Evolutionary conservation across 2,888 invertebrate species (phyloP).

Genomic region (Ophraella communa): DNA sequence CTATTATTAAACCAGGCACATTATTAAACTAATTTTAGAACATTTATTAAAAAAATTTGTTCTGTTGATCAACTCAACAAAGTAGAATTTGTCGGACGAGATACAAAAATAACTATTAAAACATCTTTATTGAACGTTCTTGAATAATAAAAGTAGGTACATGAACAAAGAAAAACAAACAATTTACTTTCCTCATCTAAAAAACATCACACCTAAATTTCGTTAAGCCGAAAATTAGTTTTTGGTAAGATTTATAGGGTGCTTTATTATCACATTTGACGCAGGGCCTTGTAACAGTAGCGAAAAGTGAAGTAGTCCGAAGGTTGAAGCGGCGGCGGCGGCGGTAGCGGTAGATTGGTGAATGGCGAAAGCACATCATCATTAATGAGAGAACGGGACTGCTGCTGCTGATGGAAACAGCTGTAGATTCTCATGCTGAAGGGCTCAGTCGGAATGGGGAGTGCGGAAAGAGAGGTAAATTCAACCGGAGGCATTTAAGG

Average conservation of each 20-base stretch:
- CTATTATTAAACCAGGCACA: too few species aligned
- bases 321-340: constrained; percentile 9
- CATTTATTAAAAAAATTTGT: too few species aligned
- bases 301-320: constrained; percentile 75
- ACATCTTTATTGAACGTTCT: too few species aligned
- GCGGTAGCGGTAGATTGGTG: constrained; percentile 2
- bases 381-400: constrained; percentile 70
- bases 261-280: constrained; percentile 46
- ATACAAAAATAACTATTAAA: too few species aligned
- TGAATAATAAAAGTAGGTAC: not conserved
- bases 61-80: too few species aligned
- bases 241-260: constrained; percentile 41
- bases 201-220: constrained; percentile 42
- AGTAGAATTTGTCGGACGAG: too few species aligned
- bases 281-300: constrained; percentile 52
- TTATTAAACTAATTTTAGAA: too few species aligned
- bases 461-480: constrained; percentile 13
- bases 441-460: constrained; percentile 35
- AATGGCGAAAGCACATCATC: constrained; percentile 68
- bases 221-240: constrained; percentile 44
- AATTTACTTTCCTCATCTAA: constrained; percentile 15
- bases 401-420: constrained; percentile 53
- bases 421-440: constrained; percentile 51
- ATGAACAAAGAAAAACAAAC: not conserved
- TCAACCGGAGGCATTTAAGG: not conserved